Percentiles rank a stretch among this genome's conserved stretches.
Evolutionary conservation across 2,113 vertebrate genomes (phyloP).

Genomic region (Eurystomus gularis): DNA sequence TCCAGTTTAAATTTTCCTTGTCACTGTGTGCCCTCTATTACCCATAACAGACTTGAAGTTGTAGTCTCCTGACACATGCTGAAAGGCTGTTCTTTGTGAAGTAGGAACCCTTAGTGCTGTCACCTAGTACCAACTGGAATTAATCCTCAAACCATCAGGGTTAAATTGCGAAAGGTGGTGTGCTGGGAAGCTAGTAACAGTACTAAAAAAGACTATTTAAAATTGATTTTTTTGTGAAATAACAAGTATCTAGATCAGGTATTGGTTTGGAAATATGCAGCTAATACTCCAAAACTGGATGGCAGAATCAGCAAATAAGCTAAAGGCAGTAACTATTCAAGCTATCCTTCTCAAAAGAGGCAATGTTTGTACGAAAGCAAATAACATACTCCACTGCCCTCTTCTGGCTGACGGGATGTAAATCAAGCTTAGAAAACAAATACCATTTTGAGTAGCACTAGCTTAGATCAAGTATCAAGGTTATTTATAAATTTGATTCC

Average conservation of each 20-base stretch:
- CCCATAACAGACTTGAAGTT: background rate
- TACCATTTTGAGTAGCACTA: background rate
- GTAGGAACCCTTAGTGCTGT: background rate
- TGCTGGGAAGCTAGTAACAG: background rate
- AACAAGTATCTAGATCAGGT: rapidly evolving
- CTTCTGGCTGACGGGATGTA: constrained; percentile 1
- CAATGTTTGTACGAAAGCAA: background rate
- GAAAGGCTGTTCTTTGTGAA: background rate
- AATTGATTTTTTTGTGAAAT: background rate
- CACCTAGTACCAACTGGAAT: background rate
- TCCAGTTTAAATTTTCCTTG: background rate
- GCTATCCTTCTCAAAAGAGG: background rate
- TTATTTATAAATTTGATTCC: background rate
- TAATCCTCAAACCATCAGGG: background rate
- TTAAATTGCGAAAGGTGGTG: background rate
- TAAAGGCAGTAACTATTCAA: background rate
- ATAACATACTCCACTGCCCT: background rate
- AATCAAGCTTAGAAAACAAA: background rate
- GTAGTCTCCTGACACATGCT: background rate
- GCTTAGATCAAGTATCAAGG: background rate
- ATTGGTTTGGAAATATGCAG: background rate
- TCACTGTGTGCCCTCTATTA: rapidly evolving
- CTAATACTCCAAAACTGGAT: background rate
- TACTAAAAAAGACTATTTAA: background rate
- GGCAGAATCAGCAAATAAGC: background rate